Evolutionary conservation across 2,113 vertebrate genomes (phyloP), one percentile per base, ranked within the genome.

Genomic region (Thamnaconus septentrionalis): DNA sequence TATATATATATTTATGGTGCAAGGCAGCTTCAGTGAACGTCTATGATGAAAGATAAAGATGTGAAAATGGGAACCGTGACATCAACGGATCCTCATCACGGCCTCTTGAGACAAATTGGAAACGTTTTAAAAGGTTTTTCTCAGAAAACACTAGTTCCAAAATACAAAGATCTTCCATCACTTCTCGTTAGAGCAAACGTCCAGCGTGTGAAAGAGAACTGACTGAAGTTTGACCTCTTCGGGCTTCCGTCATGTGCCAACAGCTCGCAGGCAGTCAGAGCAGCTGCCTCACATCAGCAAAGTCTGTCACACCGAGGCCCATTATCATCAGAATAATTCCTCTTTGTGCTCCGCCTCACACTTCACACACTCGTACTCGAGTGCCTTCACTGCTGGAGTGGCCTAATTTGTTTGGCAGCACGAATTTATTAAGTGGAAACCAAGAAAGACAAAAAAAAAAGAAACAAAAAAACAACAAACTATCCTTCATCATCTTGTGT

Each of bases 271-370:
- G 75, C 70, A 81, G 80, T 70, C 74, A 81, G 76, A 83, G 81
- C 86, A 86, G 86, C 83, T 85, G 72, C 80, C 73, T 71, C 75
- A 81, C 76, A 82, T 65, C 80, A 61, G 80, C 79, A 65, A 84
- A 72, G 81, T 80, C 85, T 71, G 87, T 90, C 91, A 88, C 81
- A 31, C 18, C 18, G 18, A 31, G 18, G 18, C 88, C 90, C 75
- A 80, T 76, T 78, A 75, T 82, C 79, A 84, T 86, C 85, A 88
- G 87, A 84, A 84, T 79, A 83, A 85, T 83, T 84, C 59, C 81
- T 84, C 76, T 86, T 62, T 79, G 75, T 81, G 78, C 72, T 78
- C 75, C 86, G 72, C 65, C 65, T 67, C 66, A 84, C 73, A 89
- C 82, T 89, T 87, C 79, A 79, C 79, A 72, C 43, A 73, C 69